Evolutionary conservation across 92 coral and sea anemone species (phyloP).

Genomic region (Scolanthus callimorphus): DNA sequence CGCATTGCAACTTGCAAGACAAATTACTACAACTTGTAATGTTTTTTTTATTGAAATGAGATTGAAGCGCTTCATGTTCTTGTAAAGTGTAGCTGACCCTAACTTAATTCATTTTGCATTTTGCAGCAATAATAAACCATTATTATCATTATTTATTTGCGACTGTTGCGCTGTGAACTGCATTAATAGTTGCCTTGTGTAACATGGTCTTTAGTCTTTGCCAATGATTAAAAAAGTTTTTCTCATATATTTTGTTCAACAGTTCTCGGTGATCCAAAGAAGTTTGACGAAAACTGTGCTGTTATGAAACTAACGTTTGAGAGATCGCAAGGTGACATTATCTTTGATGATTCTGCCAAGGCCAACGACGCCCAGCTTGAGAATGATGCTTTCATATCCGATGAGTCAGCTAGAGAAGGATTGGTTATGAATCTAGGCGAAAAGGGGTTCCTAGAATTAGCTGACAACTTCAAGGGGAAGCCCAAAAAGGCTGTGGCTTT

Average conservation of each 20-base stretch:
- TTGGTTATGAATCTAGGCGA: conserved; percentile 55
- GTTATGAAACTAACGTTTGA: conserved; percentile 76
- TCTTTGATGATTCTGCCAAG: conserved; percentile 65
- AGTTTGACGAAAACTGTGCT: conserved; percentile 58
- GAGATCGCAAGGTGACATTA: conserved; percentile 37
- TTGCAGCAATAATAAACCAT: too few relatives aligned
- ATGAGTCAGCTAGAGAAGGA: conserved; percentile 47
- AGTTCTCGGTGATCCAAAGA: conserved; percentile 67
- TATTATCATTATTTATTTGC: too few relatives aligned
- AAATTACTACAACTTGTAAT: too few relatives aligned
- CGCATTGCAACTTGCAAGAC: too few relatives aligned
- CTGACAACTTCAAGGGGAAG: conserved; percentile 64
- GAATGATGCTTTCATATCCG: conserved; percentile 56
- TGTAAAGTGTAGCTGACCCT: too few relatives aligned
- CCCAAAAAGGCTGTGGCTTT: conserved; percentile 77
- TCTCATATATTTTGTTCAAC: neutral
- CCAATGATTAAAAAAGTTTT: neutral
- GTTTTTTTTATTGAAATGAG: too few relatives aligned
- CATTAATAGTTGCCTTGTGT: too few relatives aligned
- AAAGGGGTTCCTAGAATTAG: conserved; percentile 52
- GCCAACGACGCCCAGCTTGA: conserved; percentile 60
- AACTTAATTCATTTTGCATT: too few relatives aligned
- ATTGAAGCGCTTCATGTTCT: too few relatives aligned
- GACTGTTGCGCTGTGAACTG: too few relatives aligned
- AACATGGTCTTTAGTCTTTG: neutral